Evolutionary conservation across 2,113 vertebrate species (phyloP).

Genomic region (Coracopsis vasa): DNA sequence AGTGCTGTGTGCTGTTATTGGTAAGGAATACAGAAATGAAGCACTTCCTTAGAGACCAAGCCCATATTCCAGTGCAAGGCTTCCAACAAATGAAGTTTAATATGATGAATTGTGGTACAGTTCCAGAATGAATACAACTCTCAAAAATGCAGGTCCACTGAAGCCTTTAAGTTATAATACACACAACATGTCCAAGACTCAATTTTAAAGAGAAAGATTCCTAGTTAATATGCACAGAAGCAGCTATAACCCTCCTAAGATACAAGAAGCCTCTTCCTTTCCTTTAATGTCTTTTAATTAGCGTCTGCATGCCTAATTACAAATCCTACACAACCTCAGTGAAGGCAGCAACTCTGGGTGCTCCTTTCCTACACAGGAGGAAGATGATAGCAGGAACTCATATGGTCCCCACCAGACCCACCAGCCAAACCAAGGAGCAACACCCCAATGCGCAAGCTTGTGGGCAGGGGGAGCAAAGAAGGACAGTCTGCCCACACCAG

Average conservation of each 20-base stretch:
- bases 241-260: background rate
- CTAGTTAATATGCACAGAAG: background rate
- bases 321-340: background rate
- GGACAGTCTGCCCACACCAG: background rate
- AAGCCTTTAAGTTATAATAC: constrained; percentile 56
- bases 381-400: background rate
- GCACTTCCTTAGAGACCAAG: constrained; percentile 72
- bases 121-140: constrained; percentile 47
- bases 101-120: constrained; percentile 73
- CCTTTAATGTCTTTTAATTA: background rate
- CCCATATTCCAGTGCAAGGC: constrained; percentile 72
- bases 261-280: background rate
- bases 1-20: constrained; percentile 33
- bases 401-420: rapidly evolving
- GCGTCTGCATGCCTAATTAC: background rate
- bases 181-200: background rate
- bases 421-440: background rate
- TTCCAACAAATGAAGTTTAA: constrained; percentile 77
- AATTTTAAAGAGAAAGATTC: background rate
- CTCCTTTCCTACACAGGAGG: background rate
- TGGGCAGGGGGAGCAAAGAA: background rate
- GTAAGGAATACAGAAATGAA: constrained; percentile 70
- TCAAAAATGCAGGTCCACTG: constrained; percentile 62
- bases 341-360: background rate
- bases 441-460: rapidly evolving